Percentiles rank a stretch among this genome's conserved stretches.
Evolutionary conservation across 2,888 invertebrate species (phyloP).

Genomic region (Bombyx huttoni): DNA sequence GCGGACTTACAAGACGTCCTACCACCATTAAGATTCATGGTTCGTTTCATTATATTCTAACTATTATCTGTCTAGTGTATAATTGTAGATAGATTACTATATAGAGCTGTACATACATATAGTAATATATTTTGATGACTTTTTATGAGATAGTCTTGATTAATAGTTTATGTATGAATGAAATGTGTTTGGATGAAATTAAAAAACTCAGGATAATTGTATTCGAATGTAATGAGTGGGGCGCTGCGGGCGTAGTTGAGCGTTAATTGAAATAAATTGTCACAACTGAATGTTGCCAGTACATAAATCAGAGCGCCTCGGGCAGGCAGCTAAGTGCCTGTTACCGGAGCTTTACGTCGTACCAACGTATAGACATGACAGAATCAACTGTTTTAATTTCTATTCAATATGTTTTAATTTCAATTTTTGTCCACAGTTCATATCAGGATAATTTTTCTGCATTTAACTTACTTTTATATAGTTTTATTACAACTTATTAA

Average conservation of each 20-base stretch:
- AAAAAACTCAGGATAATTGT: slow-evolving; percentile 7
- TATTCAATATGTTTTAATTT: neutral
- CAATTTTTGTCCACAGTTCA: neutral
- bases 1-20: too few relatives aligned
- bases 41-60: too few relatives aligned
- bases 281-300: slow-evolving; percentile 52
- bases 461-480: too few relatives aligned
- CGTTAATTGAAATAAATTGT: slow-evolving; percentile 72
- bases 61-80: too few relatives aligned
- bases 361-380: slow-evolving; percentile 23
- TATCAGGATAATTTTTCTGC: too few relatives aligned
- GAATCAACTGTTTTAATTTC: neutral
- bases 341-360: slow-evolving; percentile 30
- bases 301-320: slow-evolving; percentile 67
- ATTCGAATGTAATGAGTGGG: slow-evolving; percentile 9
- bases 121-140: neutral
- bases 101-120: slow-evolving; percentile 16
- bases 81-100: too few relatives aligned
- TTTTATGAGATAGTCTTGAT: too few relatives aligned
- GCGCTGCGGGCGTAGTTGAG: slow-evolving; percentile 35
- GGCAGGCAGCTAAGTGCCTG: slow-evolving; percentile 68
- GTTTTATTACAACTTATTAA: too few relatives aligned
- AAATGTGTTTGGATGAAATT: neutral
- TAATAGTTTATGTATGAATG: too few relatives aligned
- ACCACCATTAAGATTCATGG: too few relatives aligned